phyloP scores from a whole-genome alignment of 2,797 vertebrate genomes.

The Characodon lateralis region DNA sequence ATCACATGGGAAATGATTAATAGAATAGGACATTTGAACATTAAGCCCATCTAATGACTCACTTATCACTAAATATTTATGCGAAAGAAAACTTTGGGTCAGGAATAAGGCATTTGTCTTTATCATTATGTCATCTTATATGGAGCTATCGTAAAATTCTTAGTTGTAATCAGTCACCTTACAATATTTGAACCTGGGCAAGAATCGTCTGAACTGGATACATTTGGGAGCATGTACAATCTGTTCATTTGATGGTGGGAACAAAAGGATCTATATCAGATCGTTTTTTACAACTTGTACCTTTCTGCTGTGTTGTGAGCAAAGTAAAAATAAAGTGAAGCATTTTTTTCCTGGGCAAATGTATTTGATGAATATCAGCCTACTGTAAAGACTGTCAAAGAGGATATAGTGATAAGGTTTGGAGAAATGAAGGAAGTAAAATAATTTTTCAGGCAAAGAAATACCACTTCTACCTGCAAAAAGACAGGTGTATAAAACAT shows the following conservation, averaged over 20 bases:
- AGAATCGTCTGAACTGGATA: not conserved
- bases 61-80: conserved; percentile 10
- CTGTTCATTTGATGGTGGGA: not conserved
- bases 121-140: conserved; percentile 18
- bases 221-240: not conserved
- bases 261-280: conserved; percentile 6
- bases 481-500: conserved; percentile 59
- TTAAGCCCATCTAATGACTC: not conserved
- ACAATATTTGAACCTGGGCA: not conserved
- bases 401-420: conserved; percentile 36
- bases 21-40: conserved; percentile 24
- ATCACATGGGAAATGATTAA: conserved; percentile 32
- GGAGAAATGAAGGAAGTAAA: conserved; percentile 39
- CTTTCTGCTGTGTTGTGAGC: conserved; percentile 31
- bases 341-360: conserved; percentile 24
- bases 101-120: not conserved
- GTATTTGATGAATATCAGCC: conserved; percentile 45
- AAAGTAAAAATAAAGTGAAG: conserved; percentile 36
- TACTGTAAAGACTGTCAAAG: conserved; percentile 38
- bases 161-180: conserved; percentile 12
- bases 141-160: conserved; percentile 4
- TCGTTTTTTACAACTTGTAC: conserved; percentile 12
- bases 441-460: conserved; percentile 40
- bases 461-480: conserved; percentile 37
- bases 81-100: not conserved